phyloP scores from a whole-genome alignment of 2,888 invertebrate species.

The Chelonus formosanus region DNA sequence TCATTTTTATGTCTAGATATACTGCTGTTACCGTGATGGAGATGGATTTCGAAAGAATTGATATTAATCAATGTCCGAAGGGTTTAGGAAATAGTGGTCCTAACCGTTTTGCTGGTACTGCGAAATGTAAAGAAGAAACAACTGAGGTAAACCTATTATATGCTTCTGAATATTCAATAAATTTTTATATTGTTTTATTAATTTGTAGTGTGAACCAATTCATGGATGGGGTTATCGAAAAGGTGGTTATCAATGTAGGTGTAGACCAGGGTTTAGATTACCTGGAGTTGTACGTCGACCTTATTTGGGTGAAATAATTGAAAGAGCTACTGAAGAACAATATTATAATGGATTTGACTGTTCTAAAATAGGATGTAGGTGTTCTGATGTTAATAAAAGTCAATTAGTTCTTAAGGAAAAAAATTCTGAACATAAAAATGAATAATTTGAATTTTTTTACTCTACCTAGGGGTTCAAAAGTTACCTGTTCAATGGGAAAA shows the following conservation, averaged over 20 bases:
- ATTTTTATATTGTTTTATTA: conserved; percentile 15
- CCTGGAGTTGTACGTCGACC: conserved; percentile 89
- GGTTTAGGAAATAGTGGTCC: conserved; percentile 88
- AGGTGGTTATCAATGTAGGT: conserved; percentile 95
- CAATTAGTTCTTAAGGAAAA: conserved; percentile 4
- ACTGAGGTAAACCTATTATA: conserved; percentile 74
- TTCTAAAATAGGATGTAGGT: conserved; percentile 88
- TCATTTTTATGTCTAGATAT: conserved; percentile 69
- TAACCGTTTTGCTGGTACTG: conserved; percentile 89
- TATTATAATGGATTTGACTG: conserved; percentile 95
- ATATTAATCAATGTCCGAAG: conserved; percentile 95
- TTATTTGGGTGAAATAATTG: conserved; percentile 92
- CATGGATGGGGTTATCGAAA: conserved; percentile 96
- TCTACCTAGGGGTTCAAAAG: conserved; percentile 80
- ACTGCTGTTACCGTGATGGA: conserved; percentile 92
- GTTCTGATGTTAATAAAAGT: conserved; percentile 5
- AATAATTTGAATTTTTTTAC: neutral
- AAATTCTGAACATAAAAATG: neutral
- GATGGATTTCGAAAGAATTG: conserved; percentile 95
- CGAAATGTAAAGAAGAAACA: conserved; percentile 88
- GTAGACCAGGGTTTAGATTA: conserved; percentile 86
- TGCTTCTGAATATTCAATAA: conserved; percentile 5
- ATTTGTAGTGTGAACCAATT: conserved; percentile 87
- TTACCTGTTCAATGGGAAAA: conserved; percentile 84
- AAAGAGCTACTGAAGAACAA: conserved; percentile 90